phyloP scores from a whole-genome alignment of 2,888 invertebrate genomes.

The Malacosoma neustria region DNA sequence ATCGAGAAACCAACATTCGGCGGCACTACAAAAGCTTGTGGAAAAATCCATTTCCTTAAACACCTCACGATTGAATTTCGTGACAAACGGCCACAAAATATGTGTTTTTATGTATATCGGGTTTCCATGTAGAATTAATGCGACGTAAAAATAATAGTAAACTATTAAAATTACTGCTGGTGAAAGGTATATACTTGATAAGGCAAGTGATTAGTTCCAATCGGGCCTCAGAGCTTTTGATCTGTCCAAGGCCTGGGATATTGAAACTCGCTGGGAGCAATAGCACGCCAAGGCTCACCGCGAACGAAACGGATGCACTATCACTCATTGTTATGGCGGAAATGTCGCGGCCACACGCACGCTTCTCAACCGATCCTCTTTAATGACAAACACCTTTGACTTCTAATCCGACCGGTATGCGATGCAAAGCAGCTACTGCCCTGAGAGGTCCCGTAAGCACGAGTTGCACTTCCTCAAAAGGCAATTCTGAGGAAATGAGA shows the following conservation, averaged over 20 bases:
- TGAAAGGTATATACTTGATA: conserved; percentile 30
- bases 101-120: not conserved
- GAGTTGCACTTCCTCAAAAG: conserved; percentile 55
- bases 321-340: conserved; percentile 69
- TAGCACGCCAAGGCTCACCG: conserved; percentile 58
- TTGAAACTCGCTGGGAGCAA: conserved; percentile 67
- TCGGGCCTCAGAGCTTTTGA: conserved; percentile 50
- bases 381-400: conserved; percentile 39
- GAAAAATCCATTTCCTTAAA: conserved; percentile 42
- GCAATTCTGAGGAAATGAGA: conserved; percentile 21
- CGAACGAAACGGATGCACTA: conserved; percentile 65
- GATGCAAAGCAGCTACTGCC: conserved; percentile 47
- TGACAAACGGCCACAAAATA: conserved; percentile 13
- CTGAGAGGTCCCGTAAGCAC: conserved; percentile 44
- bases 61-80: conserved; percentile 17
- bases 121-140: conserved; percentile 1
- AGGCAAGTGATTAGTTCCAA: conserved; percentile 60
- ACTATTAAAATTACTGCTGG: conserved; percentile 51
- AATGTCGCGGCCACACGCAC: conserved; percentile 65
- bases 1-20: conserved; percentile 29
- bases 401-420: conserved; percentile 52
- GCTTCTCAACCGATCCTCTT: conserved; percentile 36
- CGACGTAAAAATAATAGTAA: conserved; percentile 42
- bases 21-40: conserved; percentile 38
- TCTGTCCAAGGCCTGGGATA: conserved; percentile 71